These are phyloP conservation scores for Probosciger aterrimus DNA, from an alignment of 2,113 vertebrate species.

Conservation along the genomic window DNA sequence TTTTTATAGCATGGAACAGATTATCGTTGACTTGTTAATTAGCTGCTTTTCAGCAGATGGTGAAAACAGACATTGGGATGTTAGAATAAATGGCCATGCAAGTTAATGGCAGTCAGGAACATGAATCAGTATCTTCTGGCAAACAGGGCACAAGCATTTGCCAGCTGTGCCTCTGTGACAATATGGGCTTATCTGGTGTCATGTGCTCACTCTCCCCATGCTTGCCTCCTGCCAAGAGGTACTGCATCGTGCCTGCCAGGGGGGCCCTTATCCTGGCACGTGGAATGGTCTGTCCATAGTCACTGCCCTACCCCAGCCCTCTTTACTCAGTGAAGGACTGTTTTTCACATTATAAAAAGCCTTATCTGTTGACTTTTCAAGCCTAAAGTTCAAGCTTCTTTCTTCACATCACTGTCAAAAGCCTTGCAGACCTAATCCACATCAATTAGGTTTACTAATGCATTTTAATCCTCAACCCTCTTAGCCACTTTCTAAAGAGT, in stretches of 20 bases:
- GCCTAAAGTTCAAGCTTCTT: neutral
- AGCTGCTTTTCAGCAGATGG: constrained; percentile 19
- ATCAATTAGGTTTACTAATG: neutral
- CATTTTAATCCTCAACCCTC: neutral
- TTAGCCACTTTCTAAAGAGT: neutral
- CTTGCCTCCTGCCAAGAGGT: neutral
- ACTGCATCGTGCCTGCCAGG: neutral
- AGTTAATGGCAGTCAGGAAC: constrained; percentile 25
- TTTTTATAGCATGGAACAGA: neutral
- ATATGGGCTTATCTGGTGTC: neutral
- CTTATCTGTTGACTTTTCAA: neutral
- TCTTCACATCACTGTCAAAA: neutral
- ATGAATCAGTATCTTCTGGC: constrained; percentile 33
- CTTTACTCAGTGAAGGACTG: neutral
- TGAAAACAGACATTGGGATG: constrained; percentile 3
- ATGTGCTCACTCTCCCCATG: neutral
- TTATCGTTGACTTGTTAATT: neutral
- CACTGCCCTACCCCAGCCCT: neutral
- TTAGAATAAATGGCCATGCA: neutral
- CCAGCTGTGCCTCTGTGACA: constrained; percentile 7
- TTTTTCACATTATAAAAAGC: neutral
- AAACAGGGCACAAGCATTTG: neutral
- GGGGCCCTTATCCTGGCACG: neutral
- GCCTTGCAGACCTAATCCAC: neutral
- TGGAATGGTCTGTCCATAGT: neutral